phyloP scores from a whole-genome alignment of 2,888 invertebrate genomes.

The Geophilus truncorum region DNA sequence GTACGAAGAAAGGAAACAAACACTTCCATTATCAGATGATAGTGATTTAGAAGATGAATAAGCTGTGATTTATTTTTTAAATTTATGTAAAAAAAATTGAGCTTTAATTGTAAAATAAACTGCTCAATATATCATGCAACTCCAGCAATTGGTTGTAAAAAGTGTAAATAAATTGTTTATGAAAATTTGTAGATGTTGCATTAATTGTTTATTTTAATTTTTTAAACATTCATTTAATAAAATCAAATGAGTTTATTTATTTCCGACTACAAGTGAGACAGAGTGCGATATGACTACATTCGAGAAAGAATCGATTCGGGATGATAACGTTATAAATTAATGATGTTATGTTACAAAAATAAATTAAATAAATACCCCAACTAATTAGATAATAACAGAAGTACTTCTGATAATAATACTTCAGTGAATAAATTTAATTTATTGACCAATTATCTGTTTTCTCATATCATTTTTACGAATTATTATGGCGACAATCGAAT shows the following conservation, averaged over 20 bases:
- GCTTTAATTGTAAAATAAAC: not conserved
- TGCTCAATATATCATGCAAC: not conserved
- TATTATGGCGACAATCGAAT: not conserved
- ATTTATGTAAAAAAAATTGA: not conserved
- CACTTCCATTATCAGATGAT: constrained; percentile 47
- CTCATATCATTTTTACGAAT: too few species aligned
- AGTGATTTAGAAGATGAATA: constrained; percentile 30
- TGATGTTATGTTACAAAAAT: too few species aligned
- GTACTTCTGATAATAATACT: too few species aligned
- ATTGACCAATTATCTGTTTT: too few species aligned
- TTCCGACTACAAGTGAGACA: too few species aligned
- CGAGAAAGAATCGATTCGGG: too few species aligned
- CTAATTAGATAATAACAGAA: too few species aligned
- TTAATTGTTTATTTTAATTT: not conserved
- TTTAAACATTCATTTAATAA: not conserved
- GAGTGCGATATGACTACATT: too few species aligned
- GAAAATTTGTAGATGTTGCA: not conserved
- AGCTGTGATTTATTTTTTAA: constrained; percentile 2
- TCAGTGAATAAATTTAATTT: too few species aligned
- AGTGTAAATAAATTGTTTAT: not conserved
- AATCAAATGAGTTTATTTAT: too few species aligned
- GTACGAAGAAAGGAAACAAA: constrained; percentile 73
- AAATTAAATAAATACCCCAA: too few species aligned
- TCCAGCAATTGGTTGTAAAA: not conserved
- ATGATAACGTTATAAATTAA: too few species aligned